Base-by-base conservation (phyloP, 2,888 invertebrate species). In the Alentia gelatinosa region DNA sequence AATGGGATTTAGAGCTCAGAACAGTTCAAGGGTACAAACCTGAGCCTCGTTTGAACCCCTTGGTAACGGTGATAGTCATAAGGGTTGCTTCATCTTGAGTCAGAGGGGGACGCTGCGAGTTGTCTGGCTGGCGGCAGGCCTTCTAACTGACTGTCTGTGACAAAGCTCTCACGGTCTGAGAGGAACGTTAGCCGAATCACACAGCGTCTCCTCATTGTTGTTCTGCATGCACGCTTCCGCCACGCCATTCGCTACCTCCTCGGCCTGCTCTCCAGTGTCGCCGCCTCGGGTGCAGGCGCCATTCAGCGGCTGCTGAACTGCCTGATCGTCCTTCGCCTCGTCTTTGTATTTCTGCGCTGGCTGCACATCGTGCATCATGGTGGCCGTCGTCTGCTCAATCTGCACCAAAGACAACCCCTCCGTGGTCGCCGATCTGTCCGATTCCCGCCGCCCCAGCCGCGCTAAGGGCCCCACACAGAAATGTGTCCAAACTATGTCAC, bases 401-500 rank as follows among this genome's bases (percentile, higher is more conserved):
- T 90, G 90, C 56, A 74, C 90, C 84, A 90, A 26, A 3, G 90
- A 90, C n/a, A 90, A 40, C 12, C 90, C 90, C 68, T 90, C 90
- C 0, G 90, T 90, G 15, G 90, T 90, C 1, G 90, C 50, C n/a
- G 79, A 23, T 15, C 90, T 15, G 15, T 56, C 47, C 50, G 63
- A 33, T 15, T 37, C 26, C 4, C 89, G 26, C 3, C 86, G 84
- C n/a, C 50, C 33, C 47, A 90, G 23, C 3, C 84, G 84, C 37
- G 79, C 84, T 4, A 90, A 33, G 0, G 90, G 90, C 3, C 90
- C 84, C 0, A 90, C n/a, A 40, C 91, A 91, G 86, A 90, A 89
- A 26, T 83, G 56, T 0, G 75, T 68, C 50, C 89, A 74, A 26
- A 92, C 90, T 9, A 92, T 92, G 89, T 89, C 92, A 0, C 93